Evolutionary conservation across 2,113 vertebrate genomes (phyloP), one percentile per base, ranked within the genome.

Genomic region (Oncorhynchus gorbuscha): DNA sequence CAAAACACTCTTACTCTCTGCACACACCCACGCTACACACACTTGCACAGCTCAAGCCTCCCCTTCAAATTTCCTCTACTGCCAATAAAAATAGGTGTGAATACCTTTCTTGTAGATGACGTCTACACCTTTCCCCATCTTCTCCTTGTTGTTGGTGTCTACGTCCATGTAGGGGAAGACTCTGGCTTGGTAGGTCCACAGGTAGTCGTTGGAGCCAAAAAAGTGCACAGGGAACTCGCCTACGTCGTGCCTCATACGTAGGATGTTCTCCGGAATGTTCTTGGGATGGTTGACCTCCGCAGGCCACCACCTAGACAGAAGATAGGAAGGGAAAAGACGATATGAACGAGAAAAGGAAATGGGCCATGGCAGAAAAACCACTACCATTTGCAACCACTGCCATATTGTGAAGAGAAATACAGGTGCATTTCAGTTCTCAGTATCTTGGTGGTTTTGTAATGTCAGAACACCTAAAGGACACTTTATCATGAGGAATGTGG

Each of bases 151-250:
- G 94, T 95, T 97, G 81, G 97, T 96, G 65, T 99, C 98, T 13
- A 97, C 98, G 66, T 99, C 98, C 98, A 99, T 98, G 78, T 99
- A 99, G 2, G 97, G 97, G 79, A 99, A 99, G 68, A 98, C 97
- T 30, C 98, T 92, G 55, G 98, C 98, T 91, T 99, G 98, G 85
- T 99, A 98, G 11, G 97, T 99, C 98, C 98, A 99, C 71, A 99
- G 87, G 89, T 97, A 99, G 87, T 99, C 98, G 75, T 99, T 97
- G 81, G 98, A 99, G 71, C 98, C 98, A 0, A 99, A 99, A 89
- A 99, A 99, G 66, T 97, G 95, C n/a, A 99, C 98, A 0, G 98
- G 97, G 75, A 99, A 99, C 88, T 99, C 98, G 0, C 98, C 98
- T 0, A 98, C 96, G 48, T 98, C 97, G 35, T 99, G 98, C 77